Conservation (phyloP, 2,113 vertebrate genomes). For the Calidris pygmaea region DNA sequence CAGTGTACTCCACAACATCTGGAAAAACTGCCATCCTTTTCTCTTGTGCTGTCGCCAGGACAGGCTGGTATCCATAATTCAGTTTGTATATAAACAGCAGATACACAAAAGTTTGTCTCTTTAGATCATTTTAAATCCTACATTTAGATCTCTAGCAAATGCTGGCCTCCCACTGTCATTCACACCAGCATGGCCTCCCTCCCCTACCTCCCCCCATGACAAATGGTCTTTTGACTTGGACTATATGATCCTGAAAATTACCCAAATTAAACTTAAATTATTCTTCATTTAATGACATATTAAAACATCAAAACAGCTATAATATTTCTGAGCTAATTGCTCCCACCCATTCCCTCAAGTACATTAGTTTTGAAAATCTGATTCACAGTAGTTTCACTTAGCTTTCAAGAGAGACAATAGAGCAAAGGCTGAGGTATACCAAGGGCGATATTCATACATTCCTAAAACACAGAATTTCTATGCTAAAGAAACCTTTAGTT, state of each 20-base stretch:
- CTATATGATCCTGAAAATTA: background rate
- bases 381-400: background rate
- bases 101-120: background rate
- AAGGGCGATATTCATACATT: background rate
- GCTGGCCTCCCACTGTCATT: background rate
- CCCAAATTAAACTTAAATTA: constrained; percentile 28
- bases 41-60: background rate
- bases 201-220: background rate
- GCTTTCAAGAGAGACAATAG: background rate
- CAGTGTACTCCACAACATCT: background rate
- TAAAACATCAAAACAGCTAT: constrained; percentile 35
- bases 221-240: background rate
- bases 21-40: background rate
- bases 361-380: constrained; percentile 21
- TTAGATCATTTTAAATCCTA: background rate
- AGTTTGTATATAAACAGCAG: background rate
- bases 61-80: background rate
- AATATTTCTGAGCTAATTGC: constrained; percentile 27
- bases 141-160: background rate
- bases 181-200: background rate
- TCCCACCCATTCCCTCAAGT: constrained; percentile 24
- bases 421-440: background rate
- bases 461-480: background rate
- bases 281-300: constrained; percentile 30
- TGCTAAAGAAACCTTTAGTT: background rate